These are phyloP conservation scores for Eristalinus sepulchralis DNA, from an alignment of 2,888 invertebrate species.

Conservation along the genomic window DNA sequence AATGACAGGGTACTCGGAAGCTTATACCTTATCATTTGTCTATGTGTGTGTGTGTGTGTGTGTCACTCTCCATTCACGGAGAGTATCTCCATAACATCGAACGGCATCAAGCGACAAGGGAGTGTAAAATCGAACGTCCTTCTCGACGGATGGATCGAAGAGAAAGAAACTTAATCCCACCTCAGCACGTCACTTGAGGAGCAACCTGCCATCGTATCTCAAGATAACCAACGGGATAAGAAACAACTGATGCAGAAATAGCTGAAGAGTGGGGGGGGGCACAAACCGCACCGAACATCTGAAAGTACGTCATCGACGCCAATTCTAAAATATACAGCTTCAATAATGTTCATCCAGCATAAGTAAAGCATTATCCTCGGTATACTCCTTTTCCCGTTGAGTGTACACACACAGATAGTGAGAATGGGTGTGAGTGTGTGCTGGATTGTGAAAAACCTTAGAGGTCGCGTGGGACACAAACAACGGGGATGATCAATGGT, in stretches of 20 bases:
- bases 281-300: conserved; percentile 28
- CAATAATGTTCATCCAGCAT: conserved; percentile 32
- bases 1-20: neutral
- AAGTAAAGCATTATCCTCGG: conserved; percentile 47
- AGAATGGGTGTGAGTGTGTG: neutral
- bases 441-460: neutral
- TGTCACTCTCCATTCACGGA: conserved; percentile 2
- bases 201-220: conserved; percentile 30
- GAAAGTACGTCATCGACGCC: conserved; percentile 21
- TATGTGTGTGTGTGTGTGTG: conserved; percentile 11
- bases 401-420: neutral
- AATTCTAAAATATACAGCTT: conserved; percentile 13
- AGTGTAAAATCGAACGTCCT: conserved; percentile 20
- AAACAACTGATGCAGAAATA: conserved; percentile 30
- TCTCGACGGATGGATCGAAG: conserved; percentile 19
- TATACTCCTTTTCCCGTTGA: neutral
- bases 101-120: neutral
- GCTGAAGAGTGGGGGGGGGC: neutral
- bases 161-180: conserved; percentile 28
- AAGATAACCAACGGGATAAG: conserved; percentile 36
- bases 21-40: conserved; percentile 4
- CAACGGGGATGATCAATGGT: neutral
- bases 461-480: neutral
- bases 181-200: conserved; percentile 36
- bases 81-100: neutral